Conservation (phyloP, 2,888 invertebrate genomes). For the Sepiola atlantica region DNA sequence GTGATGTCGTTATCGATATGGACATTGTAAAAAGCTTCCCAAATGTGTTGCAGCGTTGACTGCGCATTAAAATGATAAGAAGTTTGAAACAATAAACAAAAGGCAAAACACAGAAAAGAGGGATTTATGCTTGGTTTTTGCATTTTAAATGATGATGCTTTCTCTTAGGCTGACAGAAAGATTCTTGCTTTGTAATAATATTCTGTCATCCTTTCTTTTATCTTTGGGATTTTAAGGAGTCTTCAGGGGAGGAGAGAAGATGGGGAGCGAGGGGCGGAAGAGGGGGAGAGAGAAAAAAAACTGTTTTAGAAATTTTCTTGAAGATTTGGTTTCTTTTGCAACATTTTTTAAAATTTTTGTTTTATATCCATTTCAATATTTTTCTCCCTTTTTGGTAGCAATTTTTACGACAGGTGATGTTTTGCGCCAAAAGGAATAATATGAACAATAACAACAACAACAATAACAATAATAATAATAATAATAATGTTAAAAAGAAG, state of each 20-base stretch:
- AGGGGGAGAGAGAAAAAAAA: too few species aligned
- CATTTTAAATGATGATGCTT: not conserved
- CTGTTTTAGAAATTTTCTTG: not conserved
- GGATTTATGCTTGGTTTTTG: not conserved
- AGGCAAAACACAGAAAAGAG: not conserved
- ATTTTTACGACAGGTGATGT: constrained; percentile 24
- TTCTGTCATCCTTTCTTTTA: not conserved
- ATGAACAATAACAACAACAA: too few species aligned
- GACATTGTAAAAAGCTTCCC: not conserved
- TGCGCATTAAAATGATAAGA: not conserved
- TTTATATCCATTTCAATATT: not conserved
- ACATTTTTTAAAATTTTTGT: too few species aligned
- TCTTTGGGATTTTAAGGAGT: not conserved
- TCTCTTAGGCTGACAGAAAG: not conserved
- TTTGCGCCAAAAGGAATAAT: not conserved
- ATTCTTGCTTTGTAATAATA: not conserved
- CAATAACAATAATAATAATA: too few species aligned
- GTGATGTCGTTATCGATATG: too few species aligned
- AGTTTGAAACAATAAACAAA: not conserved
- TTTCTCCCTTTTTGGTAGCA: too few species aligned
- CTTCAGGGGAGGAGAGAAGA: too few species aligned
- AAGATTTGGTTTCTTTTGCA: not conserved
- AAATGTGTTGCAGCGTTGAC: not conserved
- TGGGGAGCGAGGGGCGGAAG: too few species aligned
- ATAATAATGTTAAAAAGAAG: too few species aligned